Conservation (phyloP, 2,113 vertebrate species). For the Pongo abelii region DNA sequence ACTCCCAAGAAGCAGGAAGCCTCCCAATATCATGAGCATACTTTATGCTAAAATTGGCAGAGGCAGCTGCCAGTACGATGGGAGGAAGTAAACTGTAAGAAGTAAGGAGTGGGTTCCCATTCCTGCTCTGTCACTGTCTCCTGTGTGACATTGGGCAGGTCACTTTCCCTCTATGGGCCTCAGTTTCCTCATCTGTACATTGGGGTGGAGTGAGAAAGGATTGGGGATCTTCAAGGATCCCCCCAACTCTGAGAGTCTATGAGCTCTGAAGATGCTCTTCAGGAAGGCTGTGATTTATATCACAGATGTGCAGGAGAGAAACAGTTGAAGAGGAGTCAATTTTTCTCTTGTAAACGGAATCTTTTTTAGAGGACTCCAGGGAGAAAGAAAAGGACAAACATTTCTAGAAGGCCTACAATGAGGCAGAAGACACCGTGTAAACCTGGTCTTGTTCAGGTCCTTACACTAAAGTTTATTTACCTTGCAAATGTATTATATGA, state of each 20-base stretch:
- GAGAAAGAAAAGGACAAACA: neutral
- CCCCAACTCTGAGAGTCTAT: neutral
- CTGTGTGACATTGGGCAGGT: neutral
- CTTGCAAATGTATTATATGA: neutral
- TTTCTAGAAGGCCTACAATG: neutral
- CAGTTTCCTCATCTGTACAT: neutral
- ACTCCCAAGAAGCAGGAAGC: neutral
- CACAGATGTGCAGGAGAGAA: neutral
- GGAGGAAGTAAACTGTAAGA: neutral
- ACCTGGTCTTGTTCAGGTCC: neutral
- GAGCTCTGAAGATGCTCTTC: neutral
- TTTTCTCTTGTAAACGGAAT: slow-evolving; percentile 30
- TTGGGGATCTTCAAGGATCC: neutral
- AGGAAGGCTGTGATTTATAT: neutral
- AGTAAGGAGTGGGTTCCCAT: no score
- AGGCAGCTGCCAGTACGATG: no score
- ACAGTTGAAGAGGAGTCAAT: neutral
- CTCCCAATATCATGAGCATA: rapidly evolving
- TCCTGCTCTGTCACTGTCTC: neutral
- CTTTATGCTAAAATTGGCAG: rapidly evolving
- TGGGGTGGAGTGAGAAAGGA: neutral
- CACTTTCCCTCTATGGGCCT: neutral
- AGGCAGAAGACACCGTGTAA: neutral
- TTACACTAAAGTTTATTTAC: neutral
- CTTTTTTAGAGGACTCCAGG: neutral